These are phyloP conservation scores for Pipistrellus kuhlii DNA, from an alignment of 2,797 vertebrate species.

Conservation along the genomic window DNA sequence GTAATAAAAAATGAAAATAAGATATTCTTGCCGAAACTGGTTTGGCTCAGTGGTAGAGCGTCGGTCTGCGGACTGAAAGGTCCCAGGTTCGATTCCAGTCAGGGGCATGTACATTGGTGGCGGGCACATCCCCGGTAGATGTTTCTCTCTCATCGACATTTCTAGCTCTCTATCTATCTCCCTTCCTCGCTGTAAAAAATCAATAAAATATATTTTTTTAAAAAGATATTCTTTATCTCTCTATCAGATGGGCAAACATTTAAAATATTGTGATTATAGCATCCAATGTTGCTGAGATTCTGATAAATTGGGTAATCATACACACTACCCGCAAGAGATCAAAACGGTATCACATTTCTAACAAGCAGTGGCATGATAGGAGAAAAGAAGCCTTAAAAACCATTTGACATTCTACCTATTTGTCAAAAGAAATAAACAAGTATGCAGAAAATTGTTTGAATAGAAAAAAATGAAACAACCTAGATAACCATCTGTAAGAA, in stretches of 20 bases:
- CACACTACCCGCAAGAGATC: background rate
- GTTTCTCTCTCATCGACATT: no score
- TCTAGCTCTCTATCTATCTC: no score
- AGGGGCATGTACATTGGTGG: no score
- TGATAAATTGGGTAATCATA: background rate
- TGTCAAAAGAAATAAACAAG: slow-evolving; percentile 47
- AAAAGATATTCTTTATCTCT: background rate
- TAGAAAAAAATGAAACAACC: background rate
- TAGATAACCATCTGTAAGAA: background rate
- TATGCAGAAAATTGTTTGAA: background rate
- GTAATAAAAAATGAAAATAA: slow-evolving; percentile 52
- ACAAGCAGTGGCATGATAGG: background rate
- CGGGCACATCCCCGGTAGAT: no score
- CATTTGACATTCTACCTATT: background rate
- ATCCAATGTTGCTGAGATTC: background rate
- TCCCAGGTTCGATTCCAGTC: no score
- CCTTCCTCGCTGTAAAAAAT: no score
- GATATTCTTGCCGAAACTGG: background rate
- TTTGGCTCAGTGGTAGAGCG: no score
- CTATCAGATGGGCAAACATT: background rate
- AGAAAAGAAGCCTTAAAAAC: background rate
- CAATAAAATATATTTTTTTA: background rate
- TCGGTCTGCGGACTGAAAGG: no score
- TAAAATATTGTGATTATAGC: background rate
- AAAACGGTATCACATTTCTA: slow-evolving; percentile 20